These are phyloP conservation scores for Drosophila erecta DNA, from an alignment of 1,140 invertebrate genomes.

Conservation along the genomic window DNA sequence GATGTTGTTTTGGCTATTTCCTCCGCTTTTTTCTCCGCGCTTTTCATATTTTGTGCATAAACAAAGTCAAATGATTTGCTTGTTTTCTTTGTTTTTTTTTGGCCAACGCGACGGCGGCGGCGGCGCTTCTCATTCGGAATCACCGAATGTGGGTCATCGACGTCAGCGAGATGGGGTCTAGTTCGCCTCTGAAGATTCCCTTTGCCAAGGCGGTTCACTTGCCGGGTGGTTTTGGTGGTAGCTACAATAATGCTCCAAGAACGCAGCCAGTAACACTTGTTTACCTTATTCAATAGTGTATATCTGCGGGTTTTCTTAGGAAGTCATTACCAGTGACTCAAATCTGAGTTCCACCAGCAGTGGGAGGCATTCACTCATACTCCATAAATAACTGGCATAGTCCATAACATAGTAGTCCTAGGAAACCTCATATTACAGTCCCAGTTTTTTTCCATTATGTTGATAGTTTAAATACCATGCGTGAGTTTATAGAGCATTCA, in stretches of 20 bases:
- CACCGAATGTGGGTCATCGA: constrained; percentile 70
- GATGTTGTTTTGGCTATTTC: constrained; percentile 45
- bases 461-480: background rate
- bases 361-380: background rate
- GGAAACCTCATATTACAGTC: too few species aligned
- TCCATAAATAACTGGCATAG: background rate
- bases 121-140: constrained; percentile 26
- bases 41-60: constrained; percentile 68
- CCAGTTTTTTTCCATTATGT: too few species aligned
- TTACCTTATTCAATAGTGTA: background rate
- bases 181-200: background rate
- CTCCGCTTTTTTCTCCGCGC: constrained; percentile 26
- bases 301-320: background rate
- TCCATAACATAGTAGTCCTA: too few species aligned
- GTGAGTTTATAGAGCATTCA: background rate
- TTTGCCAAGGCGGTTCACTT: background rate
- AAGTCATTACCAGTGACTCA: background rate
- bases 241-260: too few species aligned
- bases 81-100: constrained; percentile 18
- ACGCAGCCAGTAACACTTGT: background rate
- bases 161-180: constrained; percentile 34
- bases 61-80: constrained; percentile 66
- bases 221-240: background rate
- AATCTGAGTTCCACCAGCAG: background rate
- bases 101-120: constrained; percentile 29